phyloP scores from a whole-genome alignment of 2,113 vertebrate genomes.

The Haplotaxodon microlepis region DNA sequence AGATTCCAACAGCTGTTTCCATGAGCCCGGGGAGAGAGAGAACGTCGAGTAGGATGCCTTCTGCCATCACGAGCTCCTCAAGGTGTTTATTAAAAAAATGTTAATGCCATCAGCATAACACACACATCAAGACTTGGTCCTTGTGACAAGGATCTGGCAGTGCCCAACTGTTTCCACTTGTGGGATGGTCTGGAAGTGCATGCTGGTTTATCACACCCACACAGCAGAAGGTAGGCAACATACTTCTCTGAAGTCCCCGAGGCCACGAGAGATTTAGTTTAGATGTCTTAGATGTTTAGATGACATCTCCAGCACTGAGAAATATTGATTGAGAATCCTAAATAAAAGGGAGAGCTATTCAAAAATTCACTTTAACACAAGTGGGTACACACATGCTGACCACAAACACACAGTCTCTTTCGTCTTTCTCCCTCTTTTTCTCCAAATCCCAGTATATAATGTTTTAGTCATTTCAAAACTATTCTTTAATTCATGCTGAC shows the following conservation, averaged over 20 bases:
- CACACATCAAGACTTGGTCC: constrained; percentile 33
- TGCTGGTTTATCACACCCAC: constrained; percentile 22
- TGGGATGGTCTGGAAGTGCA: constrained; percentile 26
- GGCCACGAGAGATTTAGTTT: constrained; percentile 5
- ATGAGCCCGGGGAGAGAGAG: constrained; percentile 43
- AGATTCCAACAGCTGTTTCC: constrained; percentile 65
- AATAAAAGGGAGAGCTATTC: constrained; percentile 25
- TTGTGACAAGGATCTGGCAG: constrained; percentile 53
- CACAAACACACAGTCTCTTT: not conserved
- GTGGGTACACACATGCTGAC: not conserved
- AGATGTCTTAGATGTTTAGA: constrained; percentile 20
- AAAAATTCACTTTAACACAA: constrained; percentile 38
- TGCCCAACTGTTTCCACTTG: constrained; percentile 39
- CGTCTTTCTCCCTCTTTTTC: not conserved
- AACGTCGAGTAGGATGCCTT: constrained; percentile 58
- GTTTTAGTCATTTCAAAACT: constrained; percentile 22
- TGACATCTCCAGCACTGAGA: not conserved
- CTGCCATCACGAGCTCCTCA: constrained; percentile 64
- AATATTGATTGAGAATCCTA: constrained; percentile 39
- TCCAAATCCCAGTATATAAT: not conserved
- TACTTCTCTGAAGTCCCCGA: constrained; percentile 25
- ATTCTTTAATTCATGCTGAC: constrained; percentile 20
- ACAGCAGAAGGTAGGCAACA: constrained; percentile 30
- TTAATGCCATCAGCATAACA: constrained; percentile 46
- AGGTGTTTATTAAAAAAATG: constrained; percentile 69